Base-by-base conservation (phyloP, 2,113 vertebrate species). In the Peromyscus californicus region DNA sequence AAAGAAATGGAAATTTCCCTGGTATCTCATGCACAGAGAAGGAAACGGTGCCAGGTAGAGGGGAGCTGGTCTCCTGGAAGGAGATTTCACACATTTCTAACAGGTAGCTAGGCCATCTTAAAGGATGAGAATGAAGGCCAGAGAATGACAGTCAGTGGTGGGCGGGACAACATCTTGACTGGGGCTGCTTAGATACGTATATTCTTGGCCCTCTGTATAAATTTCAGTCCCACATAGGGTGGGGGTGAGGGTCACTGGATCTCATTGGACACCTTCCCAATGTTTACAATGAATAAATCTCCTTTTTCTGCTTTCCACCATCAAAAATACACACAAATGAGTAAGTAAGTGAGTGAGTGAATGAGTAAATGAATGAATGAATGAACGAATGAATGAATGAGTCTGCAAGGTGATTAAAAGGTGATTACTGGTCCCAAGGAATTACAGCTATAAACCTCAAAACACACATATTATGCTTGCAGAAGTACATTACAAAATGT, bases 401-500 rank as follows among this genome's bases (percentile, higher is more conserved):
- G 21, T 67, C 42, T 51, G 1, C 16, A 51, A 11, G 16, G 42
- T 36, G 63, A 33, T 51, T 19, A 69, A 51, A 11, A 67, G 21
- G 42, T 69, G 29, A 36, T 69, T 67, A 86, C 19, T 21, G 42
- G 42, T 86, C 1, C 61, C 5, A 13, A 67, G 83, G 31, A 57
- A 54, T 80, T 80, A 57, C 1, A n/a, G 33, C 33, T 80, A 36
- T 13, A 48, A 86, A 51, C 29, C 42, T 45, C 42, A 67, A 85
- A 85, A 85, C n/a, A 36, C 63, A 85, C n/a, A 36, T 33, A 69
- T 69, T 86, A 22, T 86, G 63, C 84, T 69, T 85, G 48, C 22
- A 51, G 69, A 86, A 86, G 63, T 33, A 69, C 84, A 48, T 86
- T 33, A 69, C 84, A 69, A 69, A 86, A 86, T 86, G 84, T 86